Percentiles rank a stretch among this genome's conserved stretches.
phyloP scores from a whole-genome alignment of 2,888 invertebrate species.

The Acrobasis suavella region DNA sequence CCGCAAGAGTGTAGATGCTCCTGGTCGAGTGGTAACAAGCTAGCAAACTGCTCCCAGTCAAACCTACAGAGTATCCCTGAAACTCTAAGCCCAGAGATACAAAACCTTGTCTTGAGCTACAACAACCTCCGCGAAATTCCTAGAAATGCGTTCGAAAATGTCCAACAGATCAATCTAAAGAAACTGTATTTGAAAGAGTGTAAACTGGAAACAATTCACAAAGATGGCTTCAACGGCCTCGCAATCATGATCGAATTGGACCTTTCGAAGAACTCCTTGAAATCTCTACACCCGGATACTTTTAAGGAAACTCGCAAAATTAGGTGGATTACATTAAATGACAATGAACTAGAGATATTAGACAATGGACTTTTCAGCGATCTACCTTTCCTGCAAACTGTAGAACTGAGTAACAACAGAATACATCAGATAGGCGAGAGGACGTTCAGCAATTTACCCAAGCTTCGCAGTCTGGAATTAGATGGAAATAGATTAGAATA shows the following conservation, averaged over 20 bases:
- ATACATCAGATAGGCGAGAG: constrained; percentile 86
- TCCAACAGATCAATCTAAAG: constrained; percentile 89
- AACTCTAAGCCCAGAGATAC: constrained; percentile 87
- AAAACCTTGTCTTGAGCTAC: constrained; percentile 87
- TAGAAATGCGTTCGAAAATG: constrained; percentile 85
- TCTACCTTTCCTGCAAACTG: constrained; percentile 87
- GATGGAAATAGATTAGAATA: constrained; percentile 88
- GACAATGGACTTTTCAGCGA: constrained; percentile 90
- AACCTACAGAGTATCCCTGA: constrained; percentile 87
- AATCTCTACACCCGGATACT: constrained; percentile 84
- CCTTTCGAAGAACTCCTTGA: constrained; percentile 88
- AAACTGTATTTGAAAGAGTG: constrained; percentile 90
- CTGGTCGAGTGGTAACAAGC: constrained; percentile 93
- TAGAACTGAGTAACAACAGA: constrained; percentile 89
- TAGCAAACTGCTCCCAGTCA: constrained; percentile 89
- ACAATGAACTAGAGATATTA: constrained; percentile 88
- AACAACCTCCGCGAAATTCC: constrained; percentile 86
- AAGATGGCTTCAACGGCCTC: constrained; percentile 88
- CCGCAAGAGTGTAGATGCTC: constrained; percentile 89
- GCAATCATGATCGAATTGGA: constrained; percentile 92
- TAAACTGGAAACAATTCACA: constrained; percentile 87
- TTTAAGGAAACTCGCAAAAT: constrained; percentile 88
- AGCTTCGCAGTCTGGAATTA: constrained; percentile 86
- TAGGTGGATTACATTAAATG: constrained; percentile 87
- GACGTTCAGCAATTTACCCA: constrained; percentile 87